These are phyloP conservation scores for Petroica traversi DNA, from an alignment of 2,113 vertebrate genomes.

Conservation along the genomic window DNA sequence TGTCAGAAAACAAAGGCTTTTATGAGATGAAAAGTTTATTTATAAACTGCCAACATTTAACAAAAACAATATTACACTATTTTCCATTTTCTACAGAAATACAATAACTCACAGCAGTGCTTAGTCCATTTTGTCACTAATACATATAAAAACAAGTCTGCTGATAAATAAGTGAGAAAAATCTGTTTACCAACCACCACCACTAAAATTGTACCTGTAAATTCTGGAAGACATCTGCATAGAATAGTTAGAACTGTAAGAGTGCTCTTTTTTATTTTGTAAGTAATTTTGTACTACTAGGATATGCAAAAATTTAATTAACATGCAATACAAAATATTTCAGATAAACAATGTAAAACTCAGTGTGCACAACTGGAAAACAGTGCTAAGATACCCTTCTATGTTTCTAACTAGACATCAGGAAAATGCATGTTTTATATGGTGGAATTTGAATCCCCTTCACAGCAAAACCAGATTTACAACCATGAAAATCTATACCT, in stretches of 20 bases:
- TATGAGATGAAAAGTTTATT: constrained; percentile 76
- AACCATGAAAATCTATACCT: neutral
- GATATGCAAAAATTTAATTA: constrained; percentile 52
- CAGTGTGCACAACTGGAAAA: constrained; percentile 34
- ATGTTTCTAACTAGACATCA: neutral
- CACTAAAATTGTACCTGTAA: constrained; percentile 58
- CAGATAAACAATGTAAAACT: constrained; percentile 50
- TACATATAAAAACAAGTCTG: constrained; percentile 65
- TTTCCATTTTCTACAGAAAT: constrained; percentile 72
- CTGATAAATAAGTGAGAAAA: constrained; percentile 56
- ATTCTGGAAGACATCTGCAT: constrained; percentile 69
- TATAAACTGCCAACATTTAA: constrained; percentile 73
- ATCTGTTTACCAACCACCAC: constrained; percentile 50
- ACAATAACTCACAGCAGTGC: constrained; percentile 70
- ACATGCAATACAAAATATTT: constrained; percentile 68
- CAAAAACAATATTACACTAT: constrained; percentile 66
- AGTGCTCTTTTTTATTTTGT: neutral
- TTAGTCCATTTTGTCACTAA: constrained; percentile 63
- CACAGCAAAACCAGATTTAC: constrained; percentile 2
- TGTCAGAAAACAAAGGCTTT: neutral
- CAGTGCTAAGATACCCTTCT: neutral
- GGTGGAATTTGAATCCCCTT: neutral
- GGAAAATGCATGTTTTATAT: constrained; percentile 2
- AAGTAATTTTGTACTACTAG: constrained; percentile 4
- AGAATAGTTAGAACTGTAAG: constrained; percentile 47